phyloP scores from a whole-genome alignment of 2,113 vertebrate genomes.

The Sinocyclocheilus grahami region DNA sequence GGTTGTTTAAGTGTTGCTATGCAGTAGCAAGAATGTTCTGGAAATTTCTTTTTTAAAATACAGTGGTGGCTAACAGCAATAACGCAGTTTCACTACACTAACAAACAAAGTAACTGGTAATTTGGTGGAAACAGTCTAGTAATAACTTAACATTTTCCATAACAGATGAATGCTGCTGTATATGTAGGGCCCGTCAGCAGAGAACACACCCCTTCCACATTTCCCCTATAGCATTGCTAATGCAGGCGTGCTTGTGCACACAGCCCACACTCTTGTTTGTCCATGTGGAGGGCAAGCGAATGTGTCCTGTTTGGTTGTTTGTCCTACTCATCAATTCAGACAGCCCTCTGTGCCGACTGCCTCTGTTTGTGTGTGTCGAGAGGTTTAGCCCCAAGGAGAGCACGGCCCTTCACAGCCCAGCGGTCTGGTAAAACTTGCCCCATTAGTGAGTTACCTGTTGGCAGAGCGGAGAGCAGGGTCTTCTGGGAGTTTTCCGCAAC shows the following conservation, averaged over 20 bases:
- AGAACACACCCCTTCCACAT: neutral
- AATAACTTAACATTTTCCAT: neutral
- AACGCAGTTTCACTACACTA: neutral
- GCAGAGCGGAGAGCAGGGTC: slow-evolving; percentile 31
- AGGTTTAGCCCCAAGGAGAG: slow-evolving; percentile 16
- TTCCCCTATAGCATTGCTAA: neutral
- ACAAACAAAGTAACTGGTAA: neutral
- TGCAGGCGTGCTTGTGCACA: neutral
- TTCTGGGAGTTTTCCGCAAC: slow-evolving; percentile 46
- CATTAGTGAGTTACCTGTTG: slow-evolving; percentile 46
- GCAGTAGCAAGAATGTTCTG: neutral
- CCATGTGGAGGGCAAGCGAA: slow-evolving; percentile 15
- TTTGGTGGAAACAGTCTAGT: neutral
- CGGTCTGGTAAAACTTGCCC: slow-evolving; percentile 33
- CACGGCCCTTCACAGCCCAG: slow-evolving; percentile 34
- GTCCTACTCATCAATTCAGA: slow-evolving; percentile 26
- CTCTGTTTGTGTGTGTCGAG: slow-evolving; percentile 1
- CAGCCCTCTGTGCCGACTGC: neutral
- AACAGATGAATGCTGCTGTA: neutral
- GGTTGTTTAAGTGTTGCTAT: too few species aligned
- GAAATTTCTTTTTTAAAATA: neutral
- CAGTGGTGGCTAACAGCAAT: neutral
- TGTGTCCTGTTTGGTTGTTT: slow-evolving; percentile 42
- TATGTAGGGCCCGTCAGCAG: neutral
- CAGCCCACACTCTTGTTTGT: slow-evolving; percentile 5